Base-by-base conservation (phyloP, 2,888 invertebrate genomes). In the Brassicogethes aeneus region DNA sequence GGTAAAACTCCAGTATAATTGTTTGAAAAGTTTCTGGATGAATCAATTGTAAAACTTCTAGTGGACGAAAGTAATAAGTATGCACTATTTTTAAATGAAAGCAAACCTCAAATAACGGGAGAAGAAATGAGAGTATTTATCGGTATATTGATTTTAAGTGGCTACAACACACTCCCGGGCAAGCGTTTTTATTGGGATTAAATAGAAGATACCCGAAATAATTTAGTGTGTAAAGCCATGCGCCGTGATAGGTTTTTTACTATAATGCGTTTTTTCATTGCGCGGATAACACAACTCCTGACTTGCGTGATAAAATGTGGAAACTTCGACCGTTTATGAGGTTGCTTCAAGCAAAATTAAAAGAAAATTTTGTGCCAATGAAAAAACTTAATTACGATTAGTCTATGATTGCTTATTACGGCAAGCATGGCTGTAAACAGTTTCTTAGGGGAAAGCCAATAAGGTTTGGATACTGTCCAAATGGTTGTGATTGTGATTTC, bases 311-410 rank as follows among this genome's bases (percentile, higher is more conserved):
- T 36, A 57, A 53, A 50, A 47, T 51, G 39, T 45, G 44, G 17
- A 60, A 59, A 43, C 31, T 60, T 13, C 37, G 48, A 17, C 50
- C 51, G n/a, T 35, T 54, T n/a, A 37, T 45, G 16, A 37, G 48
- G 16, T 39, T 31, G 23, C 5, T 52, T 14, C 50, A 56, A 46
- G 39, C 39, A 12, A 39, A 34, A 14, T 23, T 7, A 12, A 12
- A 29, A 31, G 10, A 38, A n/a, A 16, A 38, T 35, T 23, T 23
- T 23, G 23, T 23, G n/a, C n/a, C n/a, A n/a, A n/a, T n/a, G 13
- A 35, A 23, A 62, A 85, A 2, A 66, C 14, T 37, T 35, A 38
- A 23, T 34, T 51, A 42, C 16, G 54, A 54, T 38, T 53, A 51
- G 36, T 40, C 43, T 32, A 53, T 54, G 51, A 43, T 54, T 0